Percentiles rank a stretch among this genome's conserved stretches.
Evolutionary conservation across 2,888 invertebrate genomes (phyloP).

Genomic region (Proisotoma minuta): DNA sequence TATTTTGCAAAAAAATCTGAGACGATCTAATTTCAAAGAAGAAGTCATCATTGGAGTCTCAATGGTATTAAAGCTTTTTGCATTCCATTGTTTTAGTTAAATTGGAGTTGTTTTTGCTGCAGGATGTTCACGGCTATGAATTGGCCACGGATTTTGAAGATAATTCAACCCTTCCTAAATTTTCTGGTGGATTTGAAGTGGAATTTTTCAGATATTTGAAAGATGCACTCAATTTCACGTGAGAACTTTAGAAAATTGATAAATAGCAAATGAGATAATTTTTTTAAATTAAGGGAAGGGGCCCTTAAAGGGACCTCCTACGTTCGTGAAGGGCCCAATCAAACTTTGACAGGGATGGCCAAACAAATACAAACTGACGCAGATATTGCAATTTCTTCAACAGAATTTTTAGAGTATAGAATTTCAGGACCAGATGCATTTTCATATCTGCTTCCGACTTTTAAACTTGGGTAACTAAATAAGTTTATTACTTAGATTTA

Average conservation of each 20-base stretch:
- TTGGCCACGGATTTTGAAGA: slow-evolving; percentile 11
- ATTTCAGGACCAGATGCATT: slow-evolving; percentile 26
- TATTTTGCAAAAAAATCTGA: neutral
- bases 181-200: slow-evolving; percentile 30
- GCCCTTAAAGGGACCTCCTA: slow-evolving; percentile 13
- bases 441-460: slow-evolving; percentile 29
- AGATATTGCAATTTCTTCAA: slow-evolving; percentile 22
- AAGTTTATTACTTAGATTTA: too few species aligned
- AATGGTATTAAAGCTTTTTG: too few species aligned
- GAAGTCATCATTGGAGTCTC: slow-evolving; percentile 1
- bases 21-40: slow-evolving; percentile 1
- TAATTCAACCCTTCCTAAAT: slow-evolving; percentile 5
- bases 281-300: slow-evolving; percentile 11
- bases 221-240: slow-evolving; percentile 38
- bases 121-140: slow-evolving; percentile 12
- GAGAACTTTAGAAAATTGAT: neutral
- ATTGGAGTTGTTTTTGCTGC: too few species aligned
- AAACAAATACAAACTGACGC: slow-evolving; percentile 20
- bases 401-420: slow-evolving; percentile 27
- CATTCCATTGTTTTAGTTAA: too few species aligned
- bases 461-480: slow-evolving; percentile 1
- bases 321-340: slow-evolving; percentile 22
- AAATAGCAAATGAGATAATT: neutral
- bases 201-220: slow-evolving; percentile 23
- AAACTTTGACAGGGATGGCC: slow-evolving; percentile 27